Evolutionary conservation across 2,797 vertebrate genomes (phyloP).

Genomic region (Pseudochirops cupreus): DNA sequence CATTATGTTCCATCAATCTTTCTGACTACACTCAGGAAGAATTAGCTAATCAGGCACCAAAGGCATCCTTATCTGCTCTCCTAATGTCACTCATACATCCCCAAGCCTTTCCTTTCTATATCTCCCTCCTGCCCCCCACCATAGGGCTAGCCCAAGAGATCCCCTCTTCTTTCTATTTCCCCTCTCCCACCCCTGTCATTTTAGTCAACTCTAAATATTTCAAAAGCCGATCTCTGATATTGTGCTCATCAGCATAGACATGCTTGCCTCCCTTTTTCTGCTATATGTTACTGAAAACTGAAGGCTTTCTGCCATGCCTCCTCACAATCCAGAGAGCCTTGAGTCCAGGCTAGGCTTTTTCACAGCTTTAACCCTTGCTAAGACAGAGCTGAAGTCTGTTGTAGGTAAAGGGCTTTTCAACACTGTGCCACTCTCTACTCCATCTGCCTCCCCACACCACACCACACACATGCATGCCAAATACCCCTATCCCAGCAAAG

Average conservation of each 20-base stretch:
- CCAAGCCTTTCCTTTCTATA: slow-evolving; percentile 14
- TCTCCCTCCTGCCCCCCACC: not conserved
- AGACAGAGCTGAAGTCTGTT: not conserved
- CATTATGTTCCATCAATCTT: not conserved
- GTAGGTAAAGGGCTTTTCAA: not conserved
- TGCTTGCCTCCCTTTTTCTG: not conserved
- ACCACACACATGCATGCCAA: not conserved
- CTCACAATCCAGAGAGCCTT: not conserved
- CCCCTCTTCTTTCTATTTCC: not conserved
- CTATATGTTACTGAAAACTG: slow-evolving; percentile 4
- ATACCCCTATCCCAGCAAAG: not conserved
- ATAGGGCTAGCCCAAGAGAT: not conserved
- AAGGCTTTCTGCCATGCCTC: not conserved
- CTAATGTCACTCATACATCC: slow-evolving; percentile 31
- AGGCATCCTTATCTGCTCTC: not conserved
- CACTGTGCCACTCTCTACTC: not conserved
- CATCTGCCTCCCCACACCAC: not conserved
- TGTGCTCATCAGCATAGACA: not conserved
- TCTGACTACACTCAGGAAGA: not conserved
- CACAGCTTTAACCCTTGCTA: not conserved
- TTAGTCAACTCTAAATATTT: slow-evolving; percentile 9
- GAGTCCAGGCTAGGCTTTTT: not conserved
- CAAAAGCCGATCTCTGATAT: not conserved
- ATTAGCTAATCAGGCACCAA: not conserved
- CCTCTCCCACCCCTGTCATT: not conserved